Base-by-base conservation (phyloP, 2,113 vertebrate genomes). In the Strix aluco region DNA sequence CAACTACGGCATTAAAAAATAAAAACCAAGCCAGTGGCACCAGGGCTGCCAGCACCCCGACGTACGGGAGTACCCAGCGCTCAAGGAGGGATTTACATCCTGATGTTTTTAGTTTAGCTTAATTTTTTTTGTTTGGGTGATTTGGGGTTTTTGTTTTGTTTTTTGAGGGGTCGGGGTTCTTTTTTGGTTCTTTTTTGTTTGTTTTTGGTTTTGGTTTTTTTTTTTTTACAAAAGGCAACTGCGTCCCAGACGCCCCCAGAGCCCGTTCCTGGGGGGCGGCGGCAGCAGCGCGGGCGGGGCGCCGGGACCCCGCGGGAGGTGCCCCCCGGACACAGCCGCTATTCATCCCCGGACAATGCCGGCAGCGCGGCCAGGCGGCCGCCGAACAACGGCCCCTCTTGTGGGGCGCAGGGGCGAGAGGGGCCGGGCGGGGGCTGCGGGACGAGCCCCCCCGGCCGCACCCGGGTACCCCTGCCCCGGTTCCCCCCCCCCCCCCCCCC, bases 301-400 rank as follows among this genome's bases (percentile, higher is more conserved):
- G 17, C 30, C 34, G 9, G 12, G 57, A 46, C 79, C 63, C 55
- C 55, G n/a, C 67, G 19, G 59, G 78, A 52, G 70, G 44, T 46
- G 70, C 30, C 23, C 62, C 86, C 86, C 26, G 15, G 46, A 27
- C 80, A 26, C 69, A 77, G 88, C 72, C 88, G 8, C 71, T 74
- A 38, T 26, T 16, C 75, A 61, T 66, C 46, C 89, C 55, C 81
- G 77, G 88, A 96, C 93, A 93, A 93, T 86, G 88, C 87, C 88
- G 75, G 87, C 92, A 73, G 27, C 73, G 70, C 82, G 67, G 87
- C 79, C 62, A 15, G 71, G 81, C 65, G 32, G 70, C 52, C 71
- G 54, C 82, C 62, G 52, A 83, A 36, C 86, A 30, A 62, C 81
- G 34, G 90, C 79, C 61, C 49, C 51, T 49, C 63, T 17, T 15